Base-by-base conservation (phyloP, 1,140 invertebrate genomes). In the Lamellibrachia luymesi region DNA sequence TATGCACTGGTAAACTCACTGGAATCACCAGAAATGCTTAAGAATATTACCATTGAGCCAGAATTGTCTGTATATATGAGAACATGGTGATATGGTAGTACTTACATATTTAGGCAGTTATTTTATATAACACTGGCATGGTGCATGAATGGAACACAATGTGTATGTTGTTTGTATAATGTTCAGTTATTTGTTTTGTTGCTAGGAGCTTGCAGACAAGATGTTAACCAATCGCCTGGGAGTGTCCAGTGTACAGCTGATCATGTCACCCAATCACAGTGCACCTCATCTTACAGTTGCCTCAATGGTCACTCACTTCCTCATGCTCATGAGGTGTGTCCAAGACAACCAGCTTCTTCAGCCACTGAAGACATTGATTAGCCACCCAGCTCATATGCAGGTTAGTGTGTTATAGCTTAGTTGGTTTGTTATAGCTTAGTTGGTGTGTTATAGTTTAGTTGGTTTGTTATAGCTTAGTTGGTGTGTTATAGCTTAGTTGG, bases 301-400 rank as follows among this genome's bases (percentile, higher is more conserved):
- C 13, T 80, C 64, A 80, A 80, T 80, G 64, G 64, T 80, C 64
- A 80, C 64, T 80, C 64, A 80, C 13, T 80, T 80, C 64, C 13
- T 2, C 2, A 22, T 80, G 64, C 10, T 80, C 6, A 80, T 80
- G 64, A 80, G 10, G 5, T 80, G 64, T 80, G 64, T 80, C 64
- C 64, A 22, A 94, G 91, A 93, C 89, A 90, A 92, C 91, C 6
- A 91, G 91, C 22, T 94, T 5, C 25, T 94, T 17, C 90, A 50
- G 49, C 93, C 93, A 50, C 91, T 94, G 25, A 56, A 50, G 51
- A 92, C n/a, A 17, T 52, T 94, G 27, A 25, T 92, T 13, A 92
- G 64, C 90, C 38, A 92, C 8, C 94, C 93, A 56, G 22, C 51
- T 38, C 49, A 50, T 4, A 92, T 93, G n/a, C 64, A 91, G 7